Base-by-base conservation (phyloP, 2,113 vertebrate species). In the Rhagologus leucostigma region DNA sequence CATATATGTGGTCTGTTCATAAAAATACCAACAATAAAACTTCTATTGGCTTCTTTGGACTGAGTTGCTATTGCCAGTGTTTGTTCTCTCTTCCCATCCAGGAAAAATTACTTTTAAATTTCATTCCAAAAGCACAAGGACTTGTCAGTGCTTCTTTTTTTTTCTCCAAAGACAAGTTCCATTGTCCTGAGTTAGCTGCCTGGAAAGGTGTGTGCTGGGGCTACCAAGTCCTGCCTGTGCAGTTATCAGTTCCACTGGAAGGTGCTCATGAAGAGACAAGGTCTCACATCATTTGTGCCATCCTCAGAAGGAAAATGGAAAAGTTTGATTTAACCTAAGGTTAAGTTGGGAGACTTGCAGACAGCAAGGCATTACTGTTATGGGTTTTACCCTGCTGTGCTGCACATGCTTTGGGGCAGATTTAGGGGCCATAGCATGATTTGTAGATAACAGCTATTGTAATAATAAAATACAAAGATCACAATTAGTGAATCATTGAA, bases 81-180 rank as follows among this genome's bases (percentile, higher is more conserved):
- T 90, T 91, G 9, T 86, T 83, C 71, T 87, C 32, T 70, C 16
- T 94, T 88, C 42, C 20, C 13, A 33, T 93, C 59, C 87, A 96
- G 71, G 87, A 96, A 96, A 96, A 96, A 57, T 13, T 3, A 41
- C 24, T 56, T 91, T 57, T 82, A 69, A 47, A 56, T 89, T 92
- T 92, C 44, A 50, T 91, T 91, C 84, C 70, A 39, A 84, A 75
- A 57, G 21, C 55, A 30, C n/a, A 89, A 80, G 17, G 26, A 65
- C 13, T 55, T 39, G 27, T 59, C 50, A 79, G 18, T 37, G 7
- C 24, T 55, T 59, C 4, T 5, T 15, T 41, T 85, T 57, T 60
- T 60, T 63, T 57, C 41, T 11, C 42, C 23, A 10, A 69, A 42
- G 15, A 11, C 24, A 65, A 59, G 35, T 80, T 87, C 46, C 7